Base-by-base conservation (phyloP, 2,113 vertebrate species). In the Gorsachius goisagi region DNA sequence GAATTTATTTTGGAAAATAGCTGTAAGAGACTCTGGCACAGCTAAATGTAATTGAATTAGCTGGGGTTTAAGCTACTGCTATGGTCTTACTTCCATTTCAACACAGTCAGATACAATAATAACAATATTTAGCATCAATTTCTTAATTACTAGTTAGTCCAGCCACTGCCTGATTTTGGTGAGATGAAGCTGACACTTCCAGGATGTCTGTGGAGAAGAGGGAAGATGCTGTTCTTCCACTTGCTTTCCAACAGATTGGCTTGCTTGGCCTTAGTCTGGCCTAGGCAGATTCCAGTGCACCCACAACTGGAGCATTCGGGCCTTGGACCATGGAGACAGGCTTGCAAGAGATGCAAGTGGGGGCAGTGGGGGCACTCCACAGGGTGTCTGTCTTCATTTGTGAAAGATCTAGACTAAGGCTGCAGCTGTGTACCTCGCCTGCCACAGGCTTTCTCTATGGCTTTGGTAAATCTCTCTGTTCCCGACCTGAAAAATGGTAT, bases 1-100 rank as follows among this genome's bases (percentile, higher is more conserved):
- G 81, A 95, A 93, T 91, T 97, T 96, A 91, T 93, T 96, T 96
- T 85, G 81, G 77, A 95, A 97, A 92, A 82, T 55, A 85, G 10
- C 81, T 47, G 15, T 80, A 71, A 87, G 50, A 96, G 50, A 91
- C 19, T 73, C 71, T 76, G 58, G 84, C 77, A 89, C 53, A 88
- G 96, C 67, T 89, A 82, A 95, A 94, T 71, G 37, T 88, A 89
- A 96, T 89, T 64, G 24, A 95, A 95, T 97, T 96, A 95, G 45
- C 35, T 76, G 84, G 63, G 69, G 32, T 73, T 93, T 92, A 82
- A 75, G 69, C 74, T 85, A 67, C n/a, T 83, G 87, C 50, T 85
- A 37, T 47, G 80, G 62, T 89, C 53, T 88, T 79, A 30, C 47
- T 92, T 83, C 50, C 52, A 85, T 88, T 94, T 85, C 63, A 89